Evolutionary conservation across 2,797 vertebrate species (phyloP).

Genomic region (Enteromius trimaculatus): DNA sequence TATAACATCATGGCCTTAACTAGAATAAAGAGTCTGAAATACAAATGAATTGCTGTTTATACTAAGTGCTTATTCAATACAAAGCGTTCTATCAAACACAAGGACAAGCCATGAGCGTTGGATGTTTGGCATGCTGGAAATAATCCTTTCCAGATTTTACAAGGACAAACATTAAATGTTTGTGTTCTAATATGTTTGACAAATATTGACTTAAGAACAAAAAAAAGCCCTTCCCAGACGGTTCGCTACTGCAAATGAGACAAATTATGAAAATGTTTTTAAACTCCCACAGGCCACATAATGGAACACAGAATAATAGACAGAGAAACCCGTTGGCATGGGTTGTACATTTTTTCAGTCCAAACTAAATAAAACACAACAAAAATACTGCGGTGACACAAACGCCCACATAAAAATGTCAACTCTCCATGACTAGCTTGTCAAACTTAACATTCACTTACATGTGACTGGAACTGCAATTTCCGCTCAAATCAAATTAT

Average conservation of each 20-base stretch:
- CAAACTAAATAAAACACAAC: neutral
- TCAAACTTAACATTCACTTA: slow-evolving; percentile 26
- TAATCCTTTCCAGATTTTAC: neutral
- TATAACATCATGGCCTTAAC: neutral
- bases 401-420: neutral
- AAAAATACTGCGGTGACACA: neutral
- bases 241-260: neutral
- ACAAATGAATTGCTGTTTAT: slow-evolving; percentile 12
- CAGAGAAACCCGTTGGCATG: neutral
- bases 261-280: slow-evolving; percentile 2
- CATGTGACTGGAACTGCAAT: slow-evolving; percentile 4
- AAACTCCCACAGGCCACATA: neutral
- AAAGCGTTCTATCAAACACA: neutral
- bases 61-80: slow-evolving; percentile 1
- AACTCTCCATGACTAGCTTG: neutral
- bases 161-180: neutral
- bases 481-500: slow-evolving; percentile 4
- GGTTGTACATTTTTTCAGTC: slow-evolving; percentile 6
- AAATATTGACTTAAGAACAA: slow-evolving; percentile 16
- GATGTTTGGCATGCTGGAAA: slow-evolving; percentile 15
- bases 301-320: slow-evolving; percentile 20
- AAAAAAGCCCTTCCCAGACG: neutral
- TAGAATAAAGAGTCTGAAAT: slow-evolving; percentile 12
- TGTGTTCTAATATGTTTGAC: neutral
- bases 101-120: neutral